Percentiles rank a stretch among this genome's conserved stretches.
Evolutionary conservation across 2,113 vertebrate genomes (phyloP).

Genomic region (Equus przewalskii): DNA sequence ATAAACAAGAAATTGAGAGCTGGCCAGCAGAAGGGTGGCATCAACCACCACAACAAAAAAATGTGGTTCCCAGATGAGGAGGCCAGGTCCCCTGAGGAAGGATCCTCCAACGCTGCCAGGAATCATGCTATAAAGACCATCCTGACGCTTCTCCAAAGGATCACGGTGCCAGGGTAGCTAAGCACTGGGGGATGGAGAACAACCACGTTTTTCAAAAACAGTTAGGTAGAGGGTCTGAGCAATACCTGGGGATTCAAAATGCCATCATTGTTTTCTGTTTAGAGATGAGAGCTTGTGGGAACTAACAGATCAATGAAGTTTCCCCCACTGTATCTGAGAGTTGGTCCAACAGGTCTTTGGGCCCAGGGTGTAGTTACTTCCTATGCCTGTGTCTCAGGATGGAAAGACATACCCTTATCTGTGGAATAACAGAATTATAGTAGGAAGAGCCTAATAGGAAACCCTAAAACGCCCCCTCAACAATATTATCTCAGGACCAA

Average conservation of each 20-base stretch:
- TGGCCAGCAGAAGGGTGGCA: neutral
- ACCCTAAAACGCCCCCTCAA: neutral
- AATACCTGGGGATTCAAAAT: neutral
- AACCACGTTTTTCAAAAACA: neutral
- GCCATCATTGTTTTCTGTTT: neutral
- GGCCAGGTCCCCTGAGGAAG: neutral
- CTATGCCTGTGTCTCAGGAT: neutral
- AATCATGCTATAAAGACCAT: neutral
- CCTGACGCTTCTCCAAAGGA: neutral
- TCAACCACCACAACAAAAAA: neutral
- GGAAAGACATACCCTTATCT: neutral
- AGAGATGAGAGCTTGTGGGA: neutral
- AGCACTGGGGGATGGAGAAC: neutral
- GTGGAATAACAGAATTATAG: neutral
- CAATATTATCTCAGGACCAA: neutral
- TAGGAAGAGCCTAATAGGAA: neutral
- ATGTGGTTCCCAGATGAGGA: neutral
- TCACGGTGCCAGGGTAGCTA: neutral
- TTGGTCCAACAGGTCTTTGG: neutral
- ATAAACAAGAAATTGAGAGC: neutral
- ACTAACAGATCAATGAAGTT: neutral
- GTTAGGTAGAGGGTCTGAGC: neutral
- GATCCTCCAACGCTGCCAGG: neutral
- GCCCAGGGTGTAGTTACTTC: neutral
- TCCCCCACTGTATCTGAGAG: neutral